Conservation (phyloP, 2,113 vertebrate species). For the Choloepus hoffmanni region DNA sequence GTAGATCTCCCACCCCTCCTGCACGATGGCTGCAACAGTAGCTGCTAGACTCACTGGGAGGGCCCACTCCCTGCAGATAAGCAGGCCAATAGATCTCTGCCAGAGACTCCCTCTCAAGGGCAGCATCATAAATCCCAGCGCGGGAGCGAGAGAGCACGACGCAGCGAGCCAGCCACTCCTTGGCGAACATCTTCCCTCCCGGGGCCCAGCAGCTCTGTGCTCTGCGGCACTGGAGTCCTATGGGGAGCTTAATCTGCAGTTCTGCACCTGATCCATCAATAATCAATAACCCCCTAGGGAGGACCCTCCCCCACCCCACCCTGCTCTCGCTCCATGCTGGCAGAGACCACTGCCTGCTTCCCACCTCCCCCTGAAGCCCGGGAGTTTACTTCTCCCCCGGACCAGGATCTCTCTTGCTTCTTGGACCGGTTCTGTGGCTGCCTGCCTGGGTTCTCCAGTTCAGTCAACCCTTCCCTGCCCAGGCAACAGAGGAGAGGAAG, state of each 20-base stretch:
- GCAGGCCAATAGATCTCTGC: constrained; percentile 54
- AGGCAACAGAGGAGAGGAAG: background rate
- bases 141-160: background rate
- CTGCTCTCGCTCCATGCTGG: background rate
- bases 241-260: background rate
- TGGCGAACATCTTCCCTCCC: background rate
- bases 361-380: background rate
- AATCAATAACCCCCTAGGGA: background rate
- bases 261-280: constrained; percentile 50
- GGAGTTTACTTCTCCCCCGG: constrained; percentile 21
- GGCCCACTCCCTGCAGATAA: constrained; percentile 55
- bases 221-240: accelerated
- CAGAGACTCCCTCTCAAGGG: constrained; percentile 63
- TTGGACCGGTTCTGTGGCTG: background rate
- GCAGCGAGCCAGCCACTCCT: background rate
- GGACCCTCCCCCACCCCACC: background rate
- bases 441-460: background rate
- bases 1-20: background rate
- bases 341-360: background rate
- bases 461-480: background rate
- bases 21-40: background rate
- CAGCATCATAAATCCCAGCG: constrained; percentile 56
- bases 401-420: background rate
- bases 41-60: background rate
- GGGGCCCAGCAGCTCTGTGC: background rate